Evolutionary conservation across 1,140 invertebrate species (phyloP), one percentile per base, ranked within the genome.

Genomic region (Drosophila rhopaloa): DNA sequence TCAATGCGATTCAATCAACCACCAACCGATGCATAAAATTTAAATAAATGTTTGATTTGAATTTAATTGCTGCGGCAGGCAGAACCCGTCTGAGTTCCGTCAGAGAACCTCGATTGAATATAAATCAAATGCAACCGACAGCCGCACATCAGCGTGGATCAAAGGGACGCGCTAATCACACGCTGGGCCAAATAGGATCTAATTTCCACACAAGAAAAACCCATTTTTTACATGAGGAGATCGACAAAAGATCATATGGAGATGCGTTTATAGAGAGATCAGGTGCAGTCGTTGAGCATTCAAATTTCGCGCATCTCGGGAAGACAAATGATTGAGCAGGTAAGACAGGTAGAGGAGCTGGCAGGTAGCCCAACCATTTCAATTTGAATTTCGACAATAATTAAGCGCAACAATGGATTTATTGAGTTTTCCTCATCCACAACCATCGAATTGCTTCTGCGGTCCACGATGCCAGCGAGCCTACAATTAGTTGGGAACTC

Each of bases 31-130:
- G 85, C 77, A 90, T 90, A 90, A 85, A 85, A 89, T 89, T 89
- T 89, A 90, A 89, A 89, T 89, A 89, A 89, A 90, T 89, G 73
- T 84, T 89, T 89, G 84, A 89, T 89, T 89, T 89, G 81, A 90
- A 89, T 89, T 89, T 90, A 89, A 89, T 89, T 89, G 85, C 77
- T 41, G 47, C 57, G 35, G 14, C 41, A 48, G 56, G 44, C 55
- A 62, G 35, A 70, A 72, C 13, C 70, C 47, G 73, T 66, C 44
- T 44, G n/a, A 35, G 29, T 53, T 38, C 37, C 65, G 6, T 38
- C 48, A n/a, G 19, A 67, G 61, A 67, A 53, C 58, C 56, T 48
- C 73, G 75, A 90, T 90, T 76, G 85, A 81, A 89, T 79, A 89
- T 90, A 85, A 90, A 89, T 90, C 85, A 90, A 73, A 85, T 86